Evolutionary conservation across 2,888 invertebrate genomes (phyloP).

Genomic region (Cheilosia vernalis): DNA sequence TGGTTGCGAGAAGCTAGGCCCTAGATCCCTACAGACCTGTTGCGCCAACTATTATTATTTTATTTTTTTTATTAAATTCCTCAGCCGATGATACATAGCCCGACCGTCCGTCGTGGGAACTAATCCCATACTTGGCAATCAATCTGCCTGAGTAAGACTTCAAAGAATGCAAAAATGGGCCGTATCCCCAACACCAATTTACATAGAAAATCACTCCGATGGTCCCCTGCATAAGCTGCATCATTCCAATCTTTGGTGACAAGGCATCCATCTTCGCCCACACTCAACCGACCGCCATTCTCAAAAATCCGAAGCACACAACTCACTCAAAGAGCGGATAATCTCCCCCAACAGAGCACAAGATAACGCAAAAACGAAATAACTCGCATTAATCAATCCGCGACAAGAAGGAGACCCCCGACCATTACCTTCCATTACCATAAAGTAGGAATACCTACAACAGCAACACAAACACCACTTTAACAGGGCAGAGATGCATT

Average conservation of each 20-base stretch:
- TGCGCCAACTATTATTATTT: no score
- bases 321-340: conserved; percentile 51
- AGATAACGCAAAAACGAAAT: conserved; percentile 61
- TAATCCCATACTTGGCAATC: conserved; percentile 40
- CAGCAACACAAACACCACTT: conserved; percentile 4
- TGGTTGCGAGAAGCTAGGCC: no score
- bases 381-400: conserved; percentile 73
- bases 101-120: conserved; percentile 1
- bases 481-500: conserved; percentile 46
- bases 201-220: conserved; percentile 23
- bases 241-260: conserved; percentile 65
- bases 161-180: not conserved
- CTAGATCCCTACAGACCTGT: no score
- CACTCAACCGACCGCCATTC: conserved; percentile 3
- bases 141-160: conserved; percentile 26
- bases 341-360: conserved; percentile 29
- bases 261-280: conserved; percentile 73
- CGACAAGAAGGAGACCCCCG: conserved; percentile 45
- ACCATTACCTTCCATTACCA: conserved; percentile 74
- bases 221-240: conserved; percentile 14
- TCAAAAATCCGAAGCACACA: conserved; percentile 25
- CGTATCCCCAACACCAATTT: conserved; percentile 1
- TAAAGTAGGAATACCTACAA: conserved; percentile 59
- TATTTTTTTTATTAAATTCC: no score
- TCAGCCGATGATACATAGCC: no score